Evolutionary conservation across 2,113 vertebrate species (phyloP), one percentile per base, ranked within the genome.

Genomic region (Proteles cristata): DNA sequence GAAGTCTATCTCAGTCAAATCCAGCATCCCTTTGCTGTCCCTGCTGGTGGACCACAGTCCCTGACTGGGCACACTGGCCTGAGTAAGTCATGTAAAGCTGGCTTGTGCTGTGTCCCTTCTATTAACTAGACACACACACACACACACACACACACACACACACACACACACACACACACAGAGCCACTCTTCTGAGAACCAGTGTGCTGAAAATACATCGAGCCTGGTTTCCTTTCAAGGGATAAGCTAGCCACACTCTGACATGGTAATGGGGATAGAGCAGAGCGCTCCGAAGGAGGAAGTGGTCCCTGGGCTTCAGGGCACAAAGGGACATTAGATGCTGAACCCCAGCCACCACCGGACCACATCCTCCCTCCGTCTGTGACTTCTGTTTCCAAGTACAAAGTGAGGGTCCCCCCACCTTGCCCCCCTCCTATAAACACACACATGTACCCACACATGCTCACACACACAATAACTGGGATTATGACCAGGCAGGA

Each of bases 371-470:
- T 79, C 58, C 35, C 19, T 88, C 15, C 19, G 6, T 11, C 28
- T 33, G 4, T 0, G 21, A 33, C 69, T 79, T 88, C 82, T 80
- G 17, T 17, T 39, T 43, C 69, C 35, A 33, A 35, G 28, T 31
- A 48, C 81, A 86, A 55, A 66, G 74, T 21, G 45, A 73, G 21
- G 68, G 14, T 5, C 11, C 11, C 39, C 77, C 45, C 55, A 35
- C 2, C 2, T 1, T 1, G 26, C 23, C 28, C 7, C 50, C 23
- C 33, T 19, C 28, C n/a, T 58, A 6, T 9, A 11, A 33, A 19
- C 58, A 45, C 88, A 45, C 58, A 26, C 43, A 17, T 58, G 43
- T 23, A 45, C 17, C 35, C 39, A 45, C 39, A 74, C 73, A 74
- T 31, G 48, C 58, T 45, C 88, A 89, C 81, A n/a, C 53, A 48